phyloP scores from a whole-genome alignment of 64 coral and sea anemone genomes.

The Trachythela sp. region DNA sequence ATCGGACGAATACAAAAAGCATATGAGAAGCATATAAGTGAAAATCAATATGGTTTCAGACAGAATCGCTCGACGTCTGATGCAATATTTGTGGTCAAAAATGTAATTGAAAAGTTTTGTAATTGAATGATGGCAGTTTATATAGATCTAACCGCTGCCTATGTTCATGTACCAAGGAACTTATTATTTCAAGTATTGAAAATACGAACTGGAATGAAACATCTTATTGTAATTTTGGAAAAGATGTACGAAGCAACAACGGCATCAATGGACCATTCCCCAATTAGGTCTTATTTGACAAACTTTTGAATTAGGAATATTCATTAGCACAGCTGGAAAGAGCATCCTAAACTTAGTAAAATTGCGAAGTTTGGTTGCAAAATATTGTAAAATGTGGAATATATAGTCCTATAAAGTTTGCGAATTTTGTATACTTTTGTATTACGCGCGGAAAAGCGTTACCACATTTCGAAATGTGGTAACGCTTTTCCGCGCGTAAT shows the following conservation, averaged over 20 bases:
- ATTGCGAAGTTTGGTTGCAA: no score
- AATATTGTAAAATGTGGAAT: no score
- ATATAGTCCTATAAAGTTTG: no score
- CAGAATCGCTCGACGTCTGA: conserved; percentile 20
- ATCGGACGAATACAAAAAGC: not conserved
- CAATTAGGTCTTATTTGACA: no score
- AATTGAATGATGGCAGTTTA: not conserved
- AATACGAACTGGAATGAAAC: not conserved
- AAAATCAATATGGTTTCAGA: not conserved
- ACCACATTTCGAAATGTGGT: no score
- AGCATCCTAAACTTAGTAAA: no score
- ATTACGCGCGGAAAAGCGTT: no score
- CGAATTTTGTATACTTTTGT: no score
- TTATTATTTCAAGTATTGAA: not conserved
- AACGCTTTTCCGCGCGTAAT: no score
- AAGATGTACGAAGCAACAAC: conserved; percentile 32
- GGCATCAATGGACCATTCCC: not conserved
- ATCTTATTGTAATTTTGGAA: not conserved
- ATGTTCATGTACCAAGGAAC: conserved; percentile 13
- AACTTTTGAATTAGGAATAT: no score
- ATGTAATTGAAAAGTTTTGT: not conserved
- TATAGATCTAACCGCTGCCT: conserved; percentile 26
- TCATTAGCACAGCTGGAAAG: no score
- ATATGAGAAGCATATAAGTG: conserved; percentile 19
- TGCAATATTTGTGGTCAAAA: conserved; percentile 1